A percentile compares a stretch with the other conserved stretches of the same genome.
Evolutionary conservation across 1,140 invertebrate species (phyloP).

Genomic region (Drosophila teissieri): DNA sequence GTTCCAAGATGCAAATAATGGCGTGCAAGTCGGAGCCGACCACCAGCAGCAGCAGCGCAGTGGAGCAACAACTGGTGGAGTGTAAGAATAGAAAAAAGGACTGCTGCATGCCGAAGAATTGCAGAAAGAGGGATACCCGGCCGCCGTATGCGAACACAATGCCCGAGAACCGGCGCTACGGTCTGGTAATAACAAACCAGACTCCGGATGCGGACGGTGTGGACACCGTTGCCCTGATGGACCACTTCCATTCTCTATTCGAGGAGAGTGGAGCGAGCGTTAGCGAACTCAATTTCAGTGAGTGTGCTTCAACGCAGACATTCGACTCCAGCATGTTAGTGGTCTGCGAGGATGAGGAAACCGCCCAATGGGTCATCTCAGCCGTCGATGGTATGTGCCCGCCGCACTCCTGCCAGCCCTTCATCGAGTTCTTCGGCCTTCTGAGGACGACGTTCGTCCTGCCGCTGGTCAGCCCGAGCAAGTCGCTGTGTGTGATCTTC

Average conservation of each 20-base stretch:
- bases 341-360: slow-evolving; percentile 37
- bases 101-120: background rate
- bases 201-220: background rate
- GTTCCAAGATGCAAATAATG: no score
- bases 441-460: slow-evolving; percentile 23
- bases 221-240: slow-evolving; percentile 16
- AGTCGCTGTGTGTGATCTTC: slow-evolving; percentile 31
- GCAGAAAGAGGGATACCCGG: background rate
- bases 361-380: slow-evolving; percentile 38
- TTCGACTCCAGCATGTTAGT: slow-evolving; percentile 22
- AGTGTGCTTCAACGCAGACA: slow-evolving; percentile 11
- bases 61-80: background rate
- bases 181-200: slow-evolving; percentile 26
- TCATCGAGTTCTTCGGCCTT: slow-evolving; percentile 36
- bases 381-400: slow-evolving; percentile 6
- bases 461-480: slow-evolving; percentile 19
- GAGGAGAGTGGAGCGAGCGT: background rate
- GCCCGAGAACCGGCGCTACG: slow-evolving; percentile 38
- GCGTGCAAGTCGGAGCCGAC: no score
- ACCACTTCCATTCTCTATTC: slow-evolving; percentile 30
- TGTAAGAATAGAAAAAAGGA: background rate
- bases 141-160: slow-evolving; percentile 21
- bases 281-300: slow-evolving; percentile 25
- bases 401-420: slow-evolving; percentile 21
- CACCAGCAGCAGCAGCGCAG: no score